phyloP scores from a whole-genome alignment of 2,797 vertebrate species.

The Diceros bicornis region DNA sequence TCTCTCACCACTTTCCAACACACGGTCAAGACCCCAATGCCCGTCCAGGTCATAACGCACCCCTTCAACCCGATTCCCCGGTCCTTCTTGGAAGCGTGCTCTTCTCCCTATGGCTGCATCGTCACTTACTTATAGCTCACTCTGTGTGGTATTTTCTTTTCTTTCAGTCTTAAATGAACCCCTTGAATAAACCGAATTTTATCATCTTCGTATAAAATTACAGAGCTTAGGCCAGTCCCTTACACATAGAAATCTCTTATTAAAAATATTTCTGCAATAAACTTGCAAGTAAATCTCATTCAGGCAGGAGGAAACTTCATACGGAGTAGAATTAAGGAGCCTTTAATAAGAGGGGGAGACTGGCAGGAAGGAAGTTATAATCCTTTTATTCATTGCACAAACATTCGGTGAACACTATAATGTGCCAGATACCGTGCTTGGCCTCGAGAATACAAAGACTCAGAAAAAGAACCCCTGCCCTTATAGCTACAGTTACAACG shows the following conservation, averaged over 20 bases:
- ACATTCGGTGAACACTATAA: neutral
- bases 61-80: neutral
- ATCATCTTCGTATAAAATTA: neutral
- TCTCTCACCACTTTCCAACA: neutral
- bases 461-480: neutral
- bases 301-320: neutral
- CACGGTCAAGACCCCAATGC: too few relatives aligned
- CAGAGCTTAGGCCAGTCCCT: neutral
- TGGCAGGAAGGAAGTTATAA: neutral
- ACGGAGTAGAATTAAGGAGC: neutral
- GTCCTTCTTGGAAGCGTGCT: neutral
- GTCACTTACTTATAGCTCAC: neutral
- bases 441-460: neutral
- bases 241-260: neutral
- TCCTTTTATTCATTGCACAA: neutral
- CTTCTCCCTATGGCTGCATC: neutral
- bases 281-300: neutral
- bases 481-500: neutral
- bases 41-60: neutral
- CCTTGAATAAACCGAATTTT: neutral
- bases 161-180: neutral
- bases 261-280: slow-evolving; percentile 13
- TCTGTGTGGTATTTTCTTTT: neutral
- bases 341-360: neutral
- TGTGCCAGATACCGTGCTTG: neutral